Conservation (phyloP, 2,797 vertebrate species). For the Hippoglossus hippoglossus region DNA sequence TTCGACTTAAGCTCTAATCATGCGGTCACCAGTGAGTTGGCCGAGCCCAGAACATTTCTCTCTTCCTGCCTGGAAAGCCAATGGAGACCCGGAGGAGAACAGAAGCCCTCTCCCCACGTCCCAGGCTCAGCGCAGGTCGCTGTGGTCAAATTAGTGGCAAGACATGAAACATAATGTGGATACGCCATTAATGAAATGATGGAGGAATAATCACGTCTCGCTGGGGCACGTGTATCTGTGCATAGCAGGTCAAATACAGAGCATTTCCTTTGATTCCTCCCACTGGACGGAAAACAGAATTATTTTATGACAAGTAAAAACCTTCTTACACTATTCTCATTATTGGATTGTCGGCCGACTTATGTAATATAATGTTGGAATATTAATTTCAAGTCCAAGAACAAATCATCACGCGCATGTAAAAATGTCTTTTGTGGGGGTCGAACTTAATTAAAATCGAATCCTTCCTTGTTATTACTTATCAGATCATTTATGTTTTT, state of each 20-base stretch:
- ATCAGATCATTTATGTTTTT: no score
- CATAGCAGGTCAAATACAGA: constrained; percentile 29
- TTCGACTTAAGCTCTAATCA: constrained; percentile 51
- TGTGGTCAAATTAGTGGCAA: constrained; percentile 57
- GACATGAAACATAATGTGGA: constrained; percentile 49
- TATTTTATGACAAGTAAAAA: constrained; percentile 10
- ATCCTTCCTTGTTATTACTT: no score
- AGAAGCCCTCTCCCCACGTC: constrained; percentile 44
- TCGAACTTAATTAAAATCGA: no score
- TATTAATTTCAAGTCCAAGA: no score
- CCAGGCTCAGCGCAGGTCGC: constrained; percentile 58
- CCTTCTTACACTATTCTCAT: not conserved
- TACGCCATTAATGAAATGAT: constrained; percentile 41
- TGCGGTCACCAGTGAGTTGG: constrained; percentile 13
- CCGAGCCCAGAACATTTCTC: constrained; percentile 18
- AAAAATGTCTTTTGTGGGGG: no score
- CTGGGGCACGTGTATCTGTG: constrained; percentile 3
- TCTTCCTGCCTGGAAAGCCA: constrained; percentile 46
- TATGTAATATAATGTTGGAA: not conserved
- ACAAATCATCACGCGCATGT: no score
- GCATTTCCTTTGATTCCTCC: constrained; percentile 43
- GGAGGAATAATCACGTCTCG: constrained; percentile 42
- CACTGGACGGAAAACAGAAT: constrained; percentile 4
- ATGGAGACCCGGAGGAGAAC: constrained; percentile 44
- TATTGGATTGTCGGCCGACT: not conserved